Percentiles rank a stretch among this genome's conserved stretches.
phyloP scores from a whole-genome alignment of 2,888 invertebrate species.

The Himalopsyche japonica region DNA sequence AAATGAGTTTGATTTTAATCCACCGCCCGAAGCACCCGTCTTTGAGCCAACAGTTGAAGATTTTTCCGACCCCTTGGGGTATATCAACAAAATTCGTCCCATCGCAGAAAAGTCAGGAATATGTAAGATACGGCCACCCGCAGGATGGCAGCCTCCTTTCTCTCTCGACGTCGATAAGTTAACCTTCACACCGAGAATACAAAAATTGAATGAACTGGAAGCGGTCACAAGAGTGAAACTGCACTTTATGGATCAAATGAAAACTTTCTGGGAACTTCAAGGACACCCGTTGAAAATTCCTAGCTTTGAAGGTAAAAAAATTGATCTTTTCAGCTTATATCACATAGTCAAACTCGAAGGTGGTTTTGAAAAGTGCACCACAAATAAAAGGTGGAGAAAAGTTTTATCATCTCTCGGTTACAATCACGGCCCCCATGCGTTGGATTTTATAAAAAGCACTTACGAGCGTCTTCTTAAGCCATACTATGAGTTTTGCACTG shows the following conservation, averaged over 20 bases:
- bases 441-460: conserved; percentile 63
- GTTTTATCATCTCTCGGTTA: conserved; percentile 67
- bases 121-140: conserved; percentile 76
- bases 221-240: conserved; percentile 73
- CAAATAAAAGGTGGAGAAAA: conserved; percentile 69
- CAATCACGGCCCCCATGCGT: conserved; percentile 60
- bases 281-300: conserved; percentile 68
- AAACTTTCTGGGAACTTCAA: conserved; percentile 76
- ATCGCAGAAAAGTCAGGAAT: conserved; percentile 74
- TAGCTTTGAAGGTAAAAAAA: conserved; percentile 69
- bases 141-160: conserved; percentile 79
- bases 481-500: conserved; percentile 63
- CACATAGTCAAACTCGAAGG: conserved; percentile 64
- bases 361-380: conserved; percentile 63
- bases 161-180: conserved; percentile 72
- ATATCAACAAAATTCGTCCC: conserved; percentile 73
- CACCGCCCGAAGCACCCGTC: conserved; percentile 69
- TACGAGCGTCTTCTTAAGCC: conserved; percentile 73
- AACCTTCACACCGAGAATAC: conserved; percentile 60
- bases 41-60: conserved; percentile 74
- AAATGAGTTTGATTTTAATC: conserved; percentile 58
- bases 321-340: conserved; percentile 71
- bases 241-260: conserved; percentile 72
- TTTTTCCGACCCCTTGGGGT: conserved; percentile 72
- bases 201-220: conserved; percentile 62